A percentile compares a stretch with the other conserved stretches of the same genome.
phyloP scores from a whole-genome alignment of 2,888 invertebrate species.

The Leptopilina myrica region DNA sequence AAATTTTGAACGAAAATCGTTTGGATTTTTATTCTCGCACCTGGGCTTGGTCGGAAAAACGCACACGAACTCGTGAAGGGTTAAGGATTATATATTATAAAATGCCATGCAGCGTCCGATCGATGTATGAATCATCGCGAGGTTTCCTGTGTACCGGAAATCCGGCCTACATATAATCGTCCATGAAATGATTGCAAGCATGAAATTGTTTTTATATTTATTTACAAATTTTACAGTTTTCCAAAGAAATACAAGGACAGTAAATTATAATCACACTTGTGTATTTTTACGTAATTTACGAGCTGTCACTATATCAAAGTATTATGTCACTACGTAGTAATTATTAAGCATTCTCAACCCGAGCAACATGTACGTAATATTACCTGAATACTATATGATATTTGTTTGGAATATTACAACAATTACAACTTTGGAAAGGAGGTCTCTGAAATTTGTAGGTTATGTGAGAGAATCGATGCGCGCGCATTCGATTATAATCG shows the following conservation, averaged over 20 bases:
- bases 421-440: too few relatives aligned
- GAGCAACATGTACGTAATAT: too few relatives aligned
- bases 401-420: too few relatives aligned
- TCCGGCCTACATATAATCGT: slow-evolving; percentile 9
- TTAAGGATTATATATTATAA: slow-evolving; percentile 17
- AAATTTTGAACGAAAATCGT: too few relatives aligned
- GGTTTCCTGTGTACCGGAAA: slow-evolving; percentile 26
- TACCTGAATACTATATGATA: too few relatives aligned
- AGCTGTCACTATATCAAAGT: neutral
- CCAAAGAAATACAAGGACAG: neutral
- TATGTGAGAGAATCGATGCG: too few relatives aligned
- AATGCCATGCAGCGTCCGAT: neutral
- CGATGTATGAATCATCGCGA: slow-evolving; percentile 31
- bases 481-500: too few relatives aligned
- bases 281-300: slow-evolving; percentile 14
- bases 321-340: slow-evolving; percentile 11
- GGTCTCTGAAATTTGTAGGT: too few relatives aligned
- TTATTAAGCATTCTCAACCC: neutral
- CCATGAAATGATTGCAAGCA: neutral
- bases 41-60: too few relatives aligned
- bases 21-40: too few relatives aligned
- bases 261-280: slow-evolving; percentile 8
- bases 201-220: neutral
- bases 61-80: too few relatives aligned
- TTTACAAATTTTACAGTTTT: neutral